Percentiles rank a stretch among this genome's conserved stretches.
Evolutionary conservation across 2,113 vertebrate species (phyloP).

Genomic region (Vulpes vulpes): DNA sequence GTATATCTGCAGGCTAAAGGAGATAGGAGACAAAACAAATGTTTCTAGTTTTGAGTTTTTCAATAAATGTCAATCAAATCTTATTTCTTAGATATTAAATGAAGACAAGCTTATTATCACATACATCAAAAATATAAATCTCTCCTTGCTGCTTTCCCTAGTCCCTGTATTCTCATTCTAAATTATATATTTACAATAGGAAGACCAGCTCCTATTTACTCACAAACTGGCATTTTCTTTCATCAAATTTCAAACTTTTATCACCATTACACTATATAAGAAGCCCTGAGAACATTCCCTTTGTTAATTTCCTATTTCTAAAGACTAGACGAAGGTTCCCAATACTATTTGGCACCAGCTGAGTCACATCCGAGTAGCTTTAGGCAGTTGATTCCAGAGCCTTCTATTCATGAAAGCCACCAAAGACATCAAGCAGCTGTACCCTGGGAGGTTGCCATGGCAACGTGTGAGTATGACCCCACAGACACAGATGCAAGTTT

Average conservation of each 20-base stretch:
- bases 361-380: conserved; percentile 20
- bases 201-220: not conserved
- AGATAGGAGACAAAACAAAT: not conserved
- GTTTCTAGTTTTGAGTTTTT: not conserved
- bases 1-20: not conserved
- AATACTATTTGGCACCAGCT: not conserved
- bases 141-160: not conserved
- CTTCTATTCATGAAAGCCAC: conserved; percentile 42
- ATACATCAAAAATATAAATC: not conserved
- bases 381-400: conserved; percentile 43
- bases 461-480: conserved; percentile 52
- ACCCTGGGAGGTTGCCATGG: conserved; percentile 58
- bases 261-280: not conserved
- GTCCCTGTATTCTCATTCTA: not conserved
- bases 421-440: conserved; percentile 26
- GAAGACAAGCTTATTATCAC: not conserved
- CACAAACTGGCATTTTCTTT: not conserved
- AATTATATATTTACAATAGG: not conserved
- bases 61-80: conserved; percentile 18
- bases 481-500: conserved; percentile 50
- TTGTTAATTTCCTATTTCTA: not conserved
- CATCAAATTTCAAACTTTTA: not conserved
- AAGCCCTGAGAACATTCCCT: not conserved
- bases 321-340: not conserved
- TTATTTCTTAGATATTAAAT: not conserved